phyloP scores from a whole-genome alignment of 2,888 invertebrate genomes.

The Ptychoptera contaminata region DNA sequence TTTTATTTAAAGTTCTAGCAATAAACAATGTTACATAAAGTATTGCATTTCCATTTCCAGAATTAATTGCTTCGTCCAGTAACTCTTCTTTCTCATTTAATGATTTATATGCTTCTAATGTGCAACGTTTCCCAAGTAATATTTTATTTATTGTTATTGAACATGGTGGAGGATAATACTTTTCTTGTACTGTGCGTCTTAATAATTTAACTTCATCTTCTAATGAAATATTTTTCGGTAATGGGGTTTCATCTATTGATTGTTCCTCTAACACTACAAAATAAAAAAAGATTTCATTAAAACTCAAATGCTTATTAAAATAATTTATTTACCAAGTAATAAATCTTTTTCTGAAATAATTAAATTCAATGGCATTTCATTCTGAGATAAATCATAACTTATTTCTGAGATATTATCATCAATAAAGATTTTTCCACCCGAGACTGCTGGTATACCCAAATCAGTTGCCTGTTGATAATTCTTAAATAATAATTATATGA shows the following conservation, averaged over 20 bases:
- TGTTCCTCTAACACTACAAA: conserved; percentile 37
- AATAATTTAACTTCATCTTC: conserved; percentile 29
- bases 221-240: conserved; percentile 19
- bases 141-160: conserved; percentile 25
- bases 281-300: conserved; percentile 2
- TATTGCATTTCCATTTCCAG: conserved; percentile 65
- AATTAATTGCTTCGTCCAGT: conserved; percentile 50
- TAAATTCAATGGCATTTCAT: conserved; percentile 24
- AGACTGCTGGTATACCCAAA: conserved; percentile 2
- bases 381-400: conserved; percentile 22
- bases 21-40: conserved; percentile 58
- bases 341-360: conserved; percentile 25
- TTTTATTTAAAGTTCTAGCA: conserved; percentile 53
- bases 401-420: conserved; percentile 27
- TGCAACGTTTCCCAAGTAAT: conserved; percentile 35
- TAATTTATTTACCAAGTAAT: conserved; percentile 13
- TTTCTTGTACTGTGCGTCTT: conserved; percentile 16
- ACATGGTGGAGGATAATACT: conserved; percentile 20
- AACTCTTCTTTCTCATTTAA: conserved; percentile 54
- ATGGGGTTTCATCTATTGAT: conserved; percentile 34
- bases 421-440: conserved; percentile 3
- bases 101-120: conserved; percentile 36
- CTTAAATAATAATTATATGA: background rate
- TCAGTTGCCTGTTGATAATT: background rate
- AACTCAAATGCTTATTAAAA: background rate